Evolutionary conservation across 1,140 invertebrate species (phyloP).

Genomic region (Reticulitermes speratus): DNA sequence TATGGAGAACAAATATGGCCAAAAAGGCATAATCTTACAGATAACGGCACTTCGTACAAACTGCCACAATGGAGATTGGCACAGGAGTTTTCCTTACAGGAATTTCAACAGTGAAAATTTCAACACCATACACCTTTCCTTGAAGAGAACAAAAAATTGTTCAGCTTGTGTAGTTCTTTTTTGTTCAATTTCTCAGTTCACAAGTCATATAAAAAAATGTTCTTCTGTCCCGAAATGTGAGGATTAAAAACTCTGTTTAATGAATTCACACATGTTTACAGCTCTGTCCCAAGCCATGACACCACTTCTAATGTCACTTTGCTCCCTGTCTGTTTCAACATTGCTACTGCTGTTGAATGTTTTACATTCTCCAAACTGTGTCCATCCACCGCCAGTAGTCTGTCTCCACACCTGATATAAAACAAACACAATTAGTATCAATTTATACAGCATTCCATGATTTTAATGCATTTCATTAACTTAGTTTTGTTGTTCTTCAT

Average conservation of each 20-base stretch:
- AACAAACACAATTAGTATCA: constrained; percentile 24
- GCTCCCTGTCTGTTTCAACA: constrained; percentile 50
- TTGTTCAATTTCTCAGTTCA: background rate
- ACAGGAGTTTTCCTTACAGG: background rate
- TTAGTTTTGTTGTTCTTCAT: too few relatives aligned
- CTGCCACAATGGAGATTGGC: constrained; percentile 16
- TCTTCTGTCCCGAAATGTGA: background rate
- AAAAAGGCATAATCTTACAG: background rate
- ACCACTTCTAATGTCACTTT: constrained; percentile 53
- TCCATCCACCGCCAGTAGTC: constrained; percentile 53
- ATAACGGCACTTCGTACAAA: constrained; percentile 9
- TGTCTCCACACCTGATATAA: constrained; percentile 52
- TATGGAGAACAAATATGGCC: constrained; percentile 4
- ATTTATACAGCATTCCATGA: too few relatives aligned
- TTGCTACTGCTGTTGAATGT: constrained; percentile 50
- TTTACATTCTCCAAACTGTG: constrained; percentile 48
- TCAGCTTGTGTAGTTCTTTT: background rate
- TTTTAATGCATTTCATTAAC: background rate
- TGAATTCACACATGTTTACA: constrained; percentile 35
- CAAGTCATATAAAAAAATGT: background rate
- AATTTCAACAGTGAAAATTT: background rate
- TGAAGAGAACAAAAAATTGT: background rate
- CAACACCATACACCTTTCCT: background rate
- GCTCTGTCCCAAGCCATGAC: constrained; percentile 46
- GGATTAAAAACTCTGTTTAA: background rate